phyloP scores from a whole-genome alignment of 2,797 vertebrate species.

The Hypotaenidia philippensis region DNA sequence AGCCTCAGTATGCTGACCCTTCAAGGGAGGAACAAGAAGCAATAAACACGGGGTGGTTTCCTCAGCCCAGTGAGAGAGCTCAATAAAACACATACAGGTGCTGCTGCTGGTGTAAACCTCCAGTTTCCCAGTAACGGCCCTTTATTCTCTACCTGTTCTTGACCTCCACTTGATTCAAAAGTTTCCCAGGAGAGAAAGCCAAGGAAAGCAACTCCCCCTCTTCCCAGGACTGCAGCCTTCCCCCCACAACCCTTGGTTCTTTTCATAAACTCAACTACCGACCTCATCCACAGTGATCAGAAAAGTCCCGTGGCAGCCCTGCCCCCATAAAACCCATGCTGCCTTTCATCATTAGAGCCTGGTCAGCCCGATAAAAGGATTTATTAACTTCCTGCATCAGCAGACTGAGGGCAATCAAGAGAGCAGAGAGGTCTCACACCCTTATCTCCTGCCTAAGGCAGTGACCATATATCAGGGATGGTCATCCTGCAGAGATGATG shows the following conservation, averaged over 20 bases:
- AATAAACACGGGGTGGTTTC: background rate
- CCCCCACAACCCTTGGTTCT: background rate
- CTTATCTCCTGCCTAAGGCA: background rate
- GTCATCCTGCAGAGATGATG: background rate
- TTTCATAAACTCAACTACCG: background rate
- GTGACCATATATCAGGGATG: background rate
- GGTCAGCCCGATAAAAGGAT: background rate
- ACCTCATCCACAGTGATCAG: background rate
- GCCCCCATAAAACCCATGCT: background rate
- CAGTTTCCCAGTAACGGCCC: background rate
- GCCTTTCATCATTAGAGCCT: background rate
- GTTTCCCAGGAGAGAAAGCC: background rate
- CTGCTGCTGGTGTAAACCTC: background rate
- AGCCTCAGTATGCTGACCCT: background rate
- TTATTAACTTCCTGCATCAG: background rate
- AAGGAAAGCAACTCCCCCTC: background rate
- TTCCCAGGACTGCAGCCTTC: rapidly evolving
- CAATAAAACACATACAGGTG: background rate
- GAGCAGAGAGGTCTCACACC: background rate
- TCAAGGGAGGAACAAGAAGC: background rate
- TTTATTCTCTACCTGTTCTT: background rate
- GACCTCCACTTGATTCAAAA: background rate
- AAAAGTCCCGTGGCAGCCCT: background rate
- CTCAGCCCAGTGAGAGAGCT: background rate
- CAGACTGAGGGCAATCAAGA: background rate